These are phyloP conservation scores for Furcula furcula DNA, from an alignment of 2,888 invertebrate genomes.

Conservation along the genomic window DNA sequence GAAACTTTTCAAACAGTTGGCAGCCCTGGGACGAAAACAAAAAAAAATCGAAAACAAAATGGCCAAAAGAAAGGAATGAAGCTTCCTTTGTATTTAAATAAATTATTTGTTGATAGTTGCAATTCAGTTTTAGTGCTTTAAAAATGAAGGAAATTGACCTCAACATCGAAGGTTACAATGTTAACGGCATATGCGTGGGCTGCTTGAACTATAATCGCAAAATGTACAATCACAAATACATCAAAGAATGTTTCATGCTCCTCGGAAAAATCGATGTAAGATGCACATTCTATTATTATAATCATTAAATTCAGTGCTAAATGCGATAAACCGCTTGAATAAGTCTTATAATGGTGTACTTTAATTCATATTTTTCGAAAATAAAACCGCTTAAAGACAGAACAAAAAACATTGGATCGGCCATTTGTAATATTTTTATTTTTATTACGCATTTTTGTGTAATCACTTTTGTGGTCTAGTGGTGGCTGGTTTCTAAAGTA, in stretches of 20 bases:
- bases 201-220: constrained; percentile 69
- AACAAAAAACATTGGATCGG: constrained; percentile 67
- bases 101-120: constrained; percentile 39
- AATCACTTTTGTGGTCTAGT: not conserved
- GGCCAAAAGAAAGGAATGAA: constrained; percentile 72
- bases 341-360: not conserved
- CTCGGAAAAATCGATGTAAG: constrained; percentile 70
- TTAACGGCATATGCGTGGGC: constrained; percentile 73
- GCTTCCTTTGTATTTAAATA: constrained; percentile 52
- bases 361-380: constrained; percentile 31
- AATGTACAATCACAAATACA: constrained; percentile 56
- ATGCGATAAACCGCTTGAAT: not conserved
- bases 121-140: too few species aligned
- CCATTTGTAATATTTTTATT: constrained; percentile 35
- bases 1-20: too few species aligned
- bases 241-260: constrained; percentile 57
- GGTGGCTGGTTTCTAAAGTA: too few species aligned
- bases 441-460: not conserved
- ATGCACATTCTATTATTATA: constrained; percentile 8
- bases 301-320: not conserved
- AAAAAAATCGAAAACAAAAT: constrained; percentile 60
- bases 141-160: constrained; percentile 73
- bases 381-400: constrained; percentile 45
- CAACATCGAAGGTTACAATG: constrained; percentile 75
- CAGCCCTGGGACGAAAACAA: too few species aligned